Conservation (phyloP, 2,113 vertebrate species). For the Phoenicopterus ruber region DNA sequence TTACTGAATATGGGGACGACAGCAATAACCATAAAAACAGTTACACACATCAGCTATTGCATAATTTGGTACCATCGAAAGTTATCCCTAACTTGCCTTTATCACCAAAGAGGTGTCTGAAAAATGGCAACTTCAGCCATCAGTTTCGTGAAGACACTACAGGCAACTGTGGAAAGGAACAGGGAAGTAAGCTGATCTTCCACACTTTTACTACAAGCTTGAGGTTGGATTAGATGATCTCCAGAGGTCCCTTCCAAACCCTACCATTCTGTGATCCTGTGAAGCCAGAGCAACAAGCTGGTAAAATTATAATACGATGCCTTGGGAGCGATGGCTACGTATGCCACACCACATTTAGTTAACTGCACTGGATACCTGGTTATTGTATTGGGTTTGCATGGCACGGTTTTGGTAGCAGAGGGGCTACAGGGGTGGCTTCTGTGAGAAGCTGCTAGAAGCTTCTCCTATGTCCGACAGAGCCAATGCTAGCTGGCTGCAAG, state of each 20-base stretch:
- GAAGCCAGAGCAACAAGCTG: not conserved
- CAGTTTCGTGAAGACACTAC: not conserved
- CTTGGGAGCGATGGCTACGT: fast-evolving
- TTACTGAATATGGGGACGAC: not conserved
- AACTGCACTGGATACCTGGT: not conserved
- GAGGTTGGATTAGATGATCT: too few relatives aligned
- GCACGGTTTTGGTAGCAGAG: too few relatives aligned
- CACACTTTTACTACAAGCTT: not conserved
- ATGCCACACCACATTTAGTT: not conserved
- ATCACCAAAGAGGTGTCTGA: not conserved
- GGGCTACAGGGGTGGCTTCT: too few relatives aligned
- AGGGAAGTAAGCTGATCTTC: not conserved
- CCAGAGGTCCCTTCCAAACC: too few relatives aligned
- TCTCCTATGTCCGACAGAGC: too few relatives aligned
- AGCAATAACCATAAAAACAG: not conserved
- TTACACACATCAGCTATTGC: not conserved
- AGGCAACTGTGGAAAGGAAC: not conserved
- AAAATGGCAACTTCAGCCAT: not conserved
- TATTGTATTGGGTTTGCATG: too few relatives aligned
- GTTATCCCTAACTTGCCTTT: not conserved
- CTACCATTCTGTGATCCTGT: too few relatives aligned
- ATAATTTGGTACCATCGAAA: not conserved
- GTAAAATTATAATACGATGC: fast-evolving
- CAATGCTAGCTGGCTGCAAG: too few relatives aligned
- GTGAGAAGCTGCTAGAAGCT: too few relatives aligned